Base-by-base conservation (phyloP, 2,888 invertebrate genomes). In the Homarus gammarus region DNA sequence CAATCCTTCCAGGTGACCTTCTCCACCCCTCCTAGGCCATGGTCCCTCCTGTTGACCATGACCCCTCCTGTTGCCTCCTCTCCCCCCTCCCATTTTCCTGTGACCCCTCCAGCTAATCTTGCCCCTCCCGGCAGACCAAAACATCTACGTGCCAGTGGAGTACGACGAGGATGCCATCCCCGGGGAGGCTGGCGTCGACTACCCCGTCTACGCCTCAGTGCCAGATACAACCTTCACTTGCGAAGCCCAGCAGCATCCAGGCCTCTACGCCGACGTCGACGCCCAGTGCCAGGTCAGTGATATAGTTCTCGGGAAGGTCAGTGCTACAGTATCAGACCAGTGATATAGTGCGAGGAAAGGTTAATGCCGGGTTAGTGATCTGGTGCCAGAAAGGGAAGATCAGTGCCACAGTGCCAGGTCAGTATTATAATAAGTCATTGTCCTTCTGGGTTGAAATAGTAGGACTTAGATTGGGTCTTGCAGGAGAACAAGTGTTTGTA, bases 121-220 rank as follows among this genome's bases (percentile, higher is more conserved):
- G 15, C 40, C 36, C n/a, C 27, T 36, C 31, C 56, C 68, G 61
- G 6, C 86, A 91, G 91, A 84, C 10, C 72, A 79, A 31, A 91
- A 91, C 86, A 91, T 91, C 75, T 91, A 91, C 88, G 85, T 91
- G 22, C 91, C 91, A 5, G 72, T 88, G 49, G 91, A 91, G 72
- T 91, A 91, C 85, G 90, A 91, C 79, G 91, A 87, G 61, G 85
- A 85, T 12, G 87, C 91, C 70, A 90, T 91, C 68, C 91, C 91
- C 1, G 91, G 91, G 6, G 88, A 78, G 51, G 91, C 91, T 22
- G 88, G 88, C 8, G 31, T 88, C 33, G 91, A 91, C 78, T 91
- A 86, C 73, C 91, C 91, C 8, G 73, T 72, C 33, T 86, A 78
- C 85, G 40, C 51, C 12, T 40, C 68, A 22, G 83, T 91, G 10